Evolutionary conservation across 2,797 vertebrate genomes (phyloP), one percentile per base, ranked within the genome.

Genomic region (Pelochelys cantorii): DNA sequence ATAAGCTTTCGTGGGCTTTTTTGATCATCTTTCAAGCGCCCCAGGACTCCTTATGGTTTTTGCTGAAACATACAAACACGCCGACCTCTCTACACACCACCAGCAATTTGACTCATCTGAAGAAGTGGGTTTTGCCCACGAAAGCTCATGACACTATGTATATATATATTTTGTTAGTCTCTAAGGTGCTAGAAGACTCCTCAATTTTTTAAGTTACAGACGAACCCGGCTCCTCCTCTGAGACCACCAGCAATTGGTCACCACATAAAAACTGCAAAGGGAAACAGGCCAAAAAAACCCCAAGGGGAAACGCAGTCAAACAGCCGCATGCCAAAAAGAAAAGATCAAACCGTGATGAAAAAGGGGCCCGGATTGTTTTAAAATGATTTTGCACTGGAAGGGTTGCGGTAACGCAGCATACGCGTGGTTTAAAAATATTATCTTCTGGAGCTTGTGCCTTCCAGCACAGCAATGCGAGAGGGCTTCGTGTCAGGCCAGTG

Each of bases 251-350:
- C 4, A 29, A 79, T 81, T 79, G 86, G 57, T 83, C 93, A 92
- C 83, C 56, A 3, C n/a, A 83, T 31, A 31, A 85, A 90, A 94
- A 95, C 77, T 56, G 88, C 88, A 86, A 82, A 7, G 4, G 53
- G 18, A 54, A 90, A 95, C 62, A 48, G 1, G 4, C 87, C 93
- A 74, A 77, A 94, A 94, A 94, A 15, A 13, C 22, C 9, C 55
- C 55, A 34, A 92, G 93, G 42, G 42, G 83, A 95, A 95, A 90
- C 54, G 8, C 87, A 95, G 86, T 22, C 79, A 17, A 88, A 84
- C 62, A 94, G 77, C 11, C 77, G 25, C 86, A 8, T 5, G 93
- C 68, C 81, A 79, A 57, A 75, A 27, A 56, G 53, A 29, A 42
- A 92, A 81, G 59, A 57, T 59, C 42, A 90, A 84, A 89, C 13